Base-by-base conservation (phyloP, 2,888 invertebrate species). In the Chymomyza caudatula region DNA sequence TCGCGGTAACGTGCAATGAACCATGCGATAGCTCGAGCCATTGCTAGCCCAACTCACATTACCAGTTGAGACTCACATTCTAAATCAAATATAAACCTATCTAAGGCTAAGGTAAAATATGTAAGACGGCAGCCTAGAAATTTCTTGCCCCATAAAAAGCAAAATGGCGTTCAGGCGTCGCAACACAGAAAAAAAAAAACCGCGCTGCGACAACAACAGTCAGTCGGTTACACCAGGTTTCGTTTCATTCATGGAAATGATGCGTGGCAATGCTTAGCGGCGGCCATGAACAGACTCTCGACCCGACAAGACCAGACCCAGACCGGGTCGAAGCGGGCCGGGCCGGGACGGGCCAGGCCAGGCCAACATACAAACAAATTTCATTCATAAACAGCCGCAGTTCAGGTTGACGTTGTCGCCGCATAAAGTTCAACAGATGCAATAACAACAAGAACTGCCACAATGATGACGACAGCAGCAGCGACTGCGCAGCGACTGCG, bases 341-440 rank as follows among this genome's bases (percentile, higher is more conserved):
- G 11, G 37, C 37, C 37, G 15, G 15, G 44, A 3, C 49, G 8
- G 19, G 6, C 19, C 49, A 19, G 19, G 6, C 49, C 5, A 15
- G 17, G 3, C 6, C 4, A 4, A 20, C 49, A 15, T 53, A 65
- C 54, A 66, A 85, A 76, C 78, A 68, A 69, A 76, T 69, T 80
- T 85, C 85, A 80, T 80, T 80, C 85, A 80, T 80, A 82, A 78
- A 67, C 70, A 68, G 78, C 25, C 57, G 49, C 44, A 37, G 29
- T 37, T 37, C 4, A 37, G 8, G 29, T 37, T 37, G 25, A 60
- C 37, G 44, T 55, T 47, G 54, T 63, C 59, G 72, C 70, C 62
- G 63, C 64, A 67, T 70, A 69, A 74, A 79, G 83, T 79, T 82
- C 77, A 72, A 67, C 54, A 60, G 60, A 51, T 65, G 60, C 66